phyloP scores from a whole-genome alignment of 2,797 vertebrate species.

The Enteromius viviparus region DNA sequence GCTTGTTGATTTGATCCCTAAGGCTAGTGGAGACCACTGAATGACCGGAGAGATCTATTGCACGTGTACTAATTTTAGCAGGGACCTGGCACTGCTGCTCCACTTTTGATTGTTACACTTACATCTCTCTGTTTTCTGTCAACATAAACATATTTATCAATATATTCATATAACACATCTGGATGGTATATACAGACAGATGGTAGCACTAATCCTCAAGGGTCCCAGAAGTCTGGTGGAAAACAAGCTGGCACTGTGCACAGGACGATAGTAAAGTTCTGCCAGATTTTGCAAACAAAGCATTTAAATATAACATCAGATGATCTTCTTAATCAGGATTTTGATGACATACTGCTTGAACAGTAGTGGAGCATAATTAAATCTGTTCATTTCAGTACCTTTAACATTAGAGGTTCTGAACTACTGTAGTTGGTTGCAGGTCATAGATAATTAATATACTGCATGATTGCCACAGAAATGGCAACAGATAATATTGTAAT shows the following conservation, averaged over 20 bases:
- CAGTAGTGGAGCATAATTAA: not conserved
- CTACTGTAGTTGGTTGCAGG: not conserved
- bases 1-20: conserved; percentile 38
- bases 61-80: conserved; percentile 27
- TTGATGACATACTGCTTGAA: not conserved
- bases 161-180: conserved; percentile 47
- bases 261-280: conserved; percentile 35
- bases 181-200: conserved; percentile 40
- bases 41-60: conserved; percentile 17
- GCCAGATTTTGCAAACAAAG: conserved; percentile 30
- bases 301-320: not conserved
- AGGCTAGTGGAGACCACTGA: conserved; percentile 4
- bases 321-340: not conserved
- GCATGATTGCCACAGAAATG: not conserved
- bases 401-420: not conserved
- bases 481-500: not conserved
- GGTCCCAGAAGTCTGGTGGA: conserved; percentile 32
- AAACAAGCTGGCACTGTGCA: conserved; percentile 19
- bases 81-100: conserved; percentile 12
- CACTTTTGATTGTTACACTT: conserved; percentile 18
- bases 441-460: not conserved
- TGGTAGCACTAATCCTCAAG: conserved; percentile 37
- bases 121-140: conserved; percentile 3
- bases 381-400: not conserved
- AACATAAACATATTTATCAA: conserved; percentile 43